Evolutionary conservation across 2,888 invertebrate genomes (phyloP).

Genomic region (Molorchus minor): DNA sequence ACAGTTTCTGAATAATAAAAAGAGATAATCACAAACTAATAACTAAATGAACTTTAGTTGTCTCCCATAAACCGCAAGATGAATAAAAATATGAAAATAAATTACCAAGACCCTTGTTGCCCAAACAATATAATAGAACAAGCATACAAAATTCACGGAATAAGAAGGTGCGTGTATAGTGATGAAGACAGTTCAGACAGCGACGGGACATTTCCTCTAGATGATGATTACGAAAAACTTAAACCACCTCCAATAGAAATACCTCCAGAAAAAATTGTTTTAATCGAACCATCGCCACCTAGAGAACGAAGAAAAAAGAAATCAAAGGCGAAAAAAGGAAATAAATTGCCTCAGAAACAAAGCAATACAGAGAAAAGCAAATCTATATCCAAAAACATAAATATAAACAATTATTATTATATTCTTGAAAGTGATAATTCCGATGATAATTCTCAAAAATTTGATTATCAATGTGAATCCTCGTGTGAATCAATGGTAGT

Average conservation of each 20-base stretch:
- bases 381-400: no score
- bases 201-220: background rate
- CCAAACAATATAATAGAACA: no score
- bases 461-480: no score
- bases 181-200: slow-evolving; percentile 4
- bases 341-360: background rate
- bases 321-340: background rate
- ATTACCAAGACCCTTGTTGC: no score
- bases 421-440: background rate
- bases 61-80: no score
- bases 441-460: no score
- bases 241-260: slow-evolving; percentile 4
- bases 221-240: background rate
- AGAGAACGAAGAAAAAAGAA: background rate
- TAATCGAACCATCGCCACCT: background rate
- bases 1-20: no score
- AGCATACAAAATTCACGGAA: background rate
- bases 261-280: background rate
- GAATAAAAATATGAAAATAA: no score
- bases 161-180: background rate
- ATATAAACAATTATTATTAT: background rate
- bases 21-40: no score
- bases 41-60: no score
- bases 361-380: background rate
- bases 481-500: no score